Evolutionary conservation across 2,888 invertebrate genomes (phyloP), one percentile per base, ranked within the genome.

Genomic region (Seladonia tumulorum): DNA sequence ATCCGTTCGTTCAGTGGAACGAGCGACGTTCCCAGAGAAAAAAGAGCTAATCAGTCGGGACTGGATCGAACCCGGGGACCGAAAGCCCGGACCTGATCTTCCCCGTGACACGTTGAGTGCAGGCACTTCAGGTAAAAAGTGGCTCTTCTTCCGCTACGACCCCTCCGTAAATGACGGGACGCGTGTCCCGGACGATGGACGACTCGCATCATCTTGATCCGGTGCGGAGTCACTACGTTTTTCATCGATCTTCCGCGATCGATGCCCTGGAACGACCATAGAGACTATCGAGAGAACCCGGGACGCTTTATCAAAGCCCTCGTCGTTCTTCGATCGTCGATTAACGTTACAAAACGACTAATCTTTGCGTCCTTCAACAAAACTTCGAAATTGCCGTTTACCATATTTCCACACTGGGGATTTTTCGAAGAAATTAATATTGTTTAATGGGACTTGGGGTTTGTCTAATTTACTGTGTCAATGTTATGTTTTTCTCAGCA

Each of bases 41-140:
- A 88, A 85, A 81, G 88, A 85, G 85, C 79, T 88, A 88, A 88
- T 88, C 88, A 87, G 88, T 87, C 87, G 88, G 71, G 85, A 60
- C 80, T 25, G 77, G 77, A 87, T 87, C 76, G 87, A 87, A 83
- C 47, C 25, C 53, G 45, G 42, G 76, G 18, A 60, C 60, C 49
- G 49, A 29, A 39, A 76, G 29, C 49, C 72, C n/a, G 49, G 78
- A 74, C 57, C 76, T 82, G 86, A 87, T 87, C 85, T 82, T 63
- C 81, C 47, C 57, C 75, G 79, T 82, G 82, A 87, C 87, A 79
- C 47, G 77, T 78, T 74, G 79, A 86, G 80, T 75, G 81, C 45
- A 72, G 70, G 75, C 73, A 70, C 75, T 68, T 57, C 14, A 18
- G 60, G 35, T 87, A 82, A 87, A 86, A 86, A 86, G 78, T 78